These are phyloP conservation scores for Macrobrachium nipponense DNA, from an alignment of 1,140 invertebrate genomes.

Conservation along the genomic window DNA sequence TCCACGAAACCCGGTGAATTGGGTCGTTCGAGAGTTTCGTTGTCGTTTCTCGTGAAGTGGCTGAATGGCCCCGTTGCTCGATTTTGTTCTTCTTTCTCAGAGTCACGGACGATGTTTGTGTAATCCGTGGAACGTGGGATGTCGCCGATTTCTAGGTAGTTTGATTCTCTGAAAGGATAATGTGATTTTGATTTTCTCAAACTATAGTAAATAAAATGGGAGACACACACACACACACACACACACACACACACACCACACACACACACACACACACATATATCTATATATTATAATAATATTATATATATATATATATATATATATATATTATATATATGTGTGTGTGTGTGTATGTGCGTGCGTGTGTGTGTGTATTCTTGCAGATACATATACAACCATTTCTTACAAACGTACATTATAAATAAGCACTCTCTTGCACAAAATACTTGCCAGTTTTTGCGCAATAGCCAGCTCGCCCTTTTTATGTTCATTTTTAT, in stretches of 20 bases:
- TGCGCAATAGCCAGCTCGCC: too few species aligned
- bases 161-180: not conserved
- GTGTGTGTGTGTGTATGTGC: not conserved
- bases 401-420: not conserved
- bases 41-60: not conserved
- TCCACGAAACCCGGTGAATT: conserved; percentile 45
- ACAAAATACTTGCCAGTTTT: not conserved
- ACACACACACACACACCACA: too few species aligned
- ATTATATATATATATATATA: not conserved
- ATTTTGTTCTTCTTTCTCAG: not conserved
- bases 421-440: not conserved
- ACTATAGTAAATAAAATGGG: not conserved
- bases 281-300: too few species aligned
- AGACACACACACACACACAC: not conserved
- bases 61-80: not conserved
- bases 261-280: too few species aligned
- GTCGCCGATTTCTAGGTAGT: not conserved
- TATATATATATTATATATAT: conserved; percentile 12
- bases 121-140: not conserved
- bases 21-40: conserved; percentile 2
- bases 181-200: too few species aligned
- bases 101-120: not conserved
- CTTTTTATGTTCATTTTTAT: too few species aligned
- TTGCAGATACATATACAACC: not conserved
- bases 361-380: not conserved